These are phyloP conservation scores for Chiroxiphia lanceolata DNA, from an alignment of 2,797 vertebrate genomes.

Conservation along the genomic window DNA sequence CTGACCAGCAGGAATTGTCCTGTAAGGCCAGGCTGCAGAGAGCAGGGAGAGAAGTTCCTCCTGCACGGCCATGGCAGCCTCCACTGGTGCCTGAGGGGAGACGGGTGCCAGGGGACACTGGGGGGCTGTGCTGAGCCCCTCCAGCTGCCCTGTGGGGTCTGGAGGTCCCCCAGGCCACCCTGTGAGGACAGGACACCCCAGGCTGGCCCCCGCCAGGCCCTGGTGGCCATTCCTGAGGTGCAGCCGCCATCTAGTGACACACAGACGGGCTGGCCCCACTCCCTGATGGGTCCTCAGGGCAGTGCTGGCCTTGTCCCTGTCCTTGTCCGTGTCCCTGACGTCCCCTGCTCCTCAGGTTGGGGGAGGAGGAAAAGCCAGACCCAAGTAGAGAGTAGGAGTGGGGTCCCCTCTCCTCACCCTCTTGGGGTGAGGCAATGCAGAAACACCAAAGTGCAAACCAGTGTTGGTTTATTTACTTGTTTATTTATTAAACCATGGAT, in stretches of 20 bases:
- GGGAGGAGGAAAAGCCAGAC: background rate
- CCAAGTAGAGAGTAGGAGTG: accelerated
- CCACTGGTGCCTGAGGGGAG: background rate
- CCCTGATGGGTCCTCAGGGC: accelerated
- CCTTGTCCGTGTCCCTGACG: background rate
- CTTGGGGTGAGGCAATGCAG: background rate
- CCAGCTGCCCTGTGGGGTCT: background rate
- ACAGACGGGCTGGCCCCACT: background rate
- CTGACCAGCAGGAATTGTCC: background rate
- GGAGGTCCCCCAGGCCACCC: background rate
- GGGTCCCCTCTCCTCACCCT: background rate
- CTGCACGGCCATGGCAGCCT: accelerated
- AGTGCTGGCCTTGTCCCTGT: accelerated
- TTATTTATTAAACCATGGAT: background rate
- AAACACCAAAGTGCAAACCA: accelerated
- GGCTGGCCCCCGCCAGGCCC: accelerated
- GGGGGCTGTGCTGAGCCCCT: background rate
- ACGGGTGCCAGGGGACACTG: accelerated
- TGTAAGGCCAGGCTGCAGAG: accelerated
- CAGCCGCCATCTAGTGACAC: constrained; percentile 43
- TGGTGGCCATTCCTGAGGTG: background rate
- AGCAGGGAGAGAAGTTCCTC: background rate
- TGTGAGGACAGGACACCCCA: background rate
- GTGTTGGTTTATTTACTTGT: background rate
- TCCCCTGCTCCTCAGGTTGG: background rate